phyloP scores from a whole-genome alignment of 2,113 vertebrate species.

The Amblyornis subalaris region DNA sequence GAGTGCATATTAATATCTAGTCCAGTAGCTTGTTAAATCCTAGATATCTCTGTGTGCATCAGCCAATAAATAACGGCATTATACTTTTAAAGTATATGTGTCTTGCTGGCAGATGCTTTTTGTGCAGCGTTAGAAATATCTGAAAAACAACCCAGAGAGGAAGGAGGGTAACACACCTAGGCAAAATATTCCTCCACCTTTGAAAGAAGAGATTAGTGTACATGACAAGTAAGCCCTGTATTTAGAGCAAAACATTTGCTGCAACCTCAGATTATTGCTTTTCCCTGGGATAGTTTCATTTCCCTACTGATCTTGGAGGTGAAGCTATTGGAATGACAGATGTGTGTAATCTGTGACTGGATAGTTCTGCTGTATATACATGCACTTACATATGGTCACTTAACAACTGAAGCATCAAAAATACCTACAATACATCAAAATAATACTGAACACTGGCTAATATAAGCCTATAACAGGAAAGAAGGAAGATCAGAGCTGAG shows the following conservation, averaged over 20 bases:
- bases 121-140: background rate
- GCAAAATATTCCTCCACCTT: background rate
- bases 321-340: slow-evolving; percentile 46
- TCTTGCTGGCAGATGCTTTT: background rate
- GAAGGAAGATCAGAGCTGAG: background rate
- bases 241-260: background rate
- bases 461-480: background rate
- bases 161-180: background rate
- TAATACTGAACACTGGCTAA: background rate
- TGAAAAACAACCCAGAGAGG: background rate
- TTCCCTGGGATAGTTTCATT: slow-evolving; percentile 26
- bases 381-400: slow-evolving; percentile 26
- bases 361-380: slow-evolving; percentile 33
- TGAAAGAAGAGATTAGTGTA: background rate
- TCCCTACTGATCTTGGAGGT: background rate
- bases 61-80: background rate
- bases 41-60: background rate
- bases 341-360: slow-evolving; percentile 23
- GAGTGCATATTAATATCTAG: background rate
- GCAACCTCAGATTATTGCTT: slow-evolving; percentile 27
- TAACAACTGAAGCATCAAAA: slow-evolving; percentile 21
- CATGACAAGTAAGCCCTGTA: background rate
- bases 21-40: background rate
- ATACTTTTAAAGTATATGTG: background rate
- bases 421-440: slow-evolving; percentile 16